A percentile compares a stretch with the other conserved stretches of the same genome.
These are phyloP conservation scores for Mustela lutreola DNA, from an alignment of 2,113 vertebrate genomes.

Conservation along the genomic window DNA sequence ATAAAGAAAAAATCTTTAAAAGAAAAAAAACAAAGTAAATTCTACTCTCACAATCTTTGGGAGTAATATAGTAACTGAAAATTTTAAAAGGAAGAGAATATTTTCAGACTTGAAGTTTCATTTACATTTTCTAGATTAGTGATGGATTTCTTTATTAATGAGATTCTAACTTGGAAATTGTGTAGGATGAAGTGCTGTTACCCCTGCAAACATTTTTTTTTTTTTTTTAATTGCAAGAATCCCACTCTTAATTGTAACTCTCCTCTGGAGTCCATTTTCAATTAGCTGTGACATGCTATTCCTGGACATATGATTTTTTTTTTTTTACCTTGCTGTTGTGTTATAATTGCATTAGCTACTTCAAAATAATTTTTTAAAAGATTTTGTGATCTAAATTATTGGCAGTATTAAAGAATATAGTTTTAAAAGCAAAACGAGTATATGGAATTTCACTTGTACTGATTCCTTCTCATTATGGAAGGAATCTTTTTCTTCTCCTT, in stretches of 20 bases:
- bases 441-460: background rate
- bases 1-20: too few species aligned
- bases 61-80: background rate
- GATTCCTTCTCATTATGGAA: background rate
- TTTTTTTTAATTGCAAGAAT: background rate
- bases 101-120: constrained; percentile 19
- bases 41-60: background rate
- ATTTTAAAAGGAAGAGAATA: constrained; percentile 48
- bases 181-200: background rate
- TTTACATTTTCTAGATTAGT: constrained; percentile 5
- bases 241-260: background rate
- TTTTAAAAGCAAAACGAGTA: constrained; percentile 26
- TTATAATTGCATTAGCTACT: constrained; percentile 18
- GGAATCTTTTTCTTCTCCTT: background rate
- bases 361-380: background rate
- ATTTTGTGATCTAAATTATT: background rate
- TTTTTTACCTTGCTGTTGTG: constrained; percentile 18
- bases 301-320: background rate
- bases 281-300: constrained; percentile 5
- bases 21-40: background rate
- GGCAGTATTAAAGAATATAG: background rate
- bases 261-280: constrained; percentile 3
- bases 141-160: background rate
- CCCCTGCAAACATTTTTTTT: background rate
- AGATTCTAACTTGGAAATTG: background rate